Evolutionary conservation across 2,888 invertebrate species (phyloP), one percentile per base, ranked within the genome.

Genomic region (Ernsta delagoae): DNA sequence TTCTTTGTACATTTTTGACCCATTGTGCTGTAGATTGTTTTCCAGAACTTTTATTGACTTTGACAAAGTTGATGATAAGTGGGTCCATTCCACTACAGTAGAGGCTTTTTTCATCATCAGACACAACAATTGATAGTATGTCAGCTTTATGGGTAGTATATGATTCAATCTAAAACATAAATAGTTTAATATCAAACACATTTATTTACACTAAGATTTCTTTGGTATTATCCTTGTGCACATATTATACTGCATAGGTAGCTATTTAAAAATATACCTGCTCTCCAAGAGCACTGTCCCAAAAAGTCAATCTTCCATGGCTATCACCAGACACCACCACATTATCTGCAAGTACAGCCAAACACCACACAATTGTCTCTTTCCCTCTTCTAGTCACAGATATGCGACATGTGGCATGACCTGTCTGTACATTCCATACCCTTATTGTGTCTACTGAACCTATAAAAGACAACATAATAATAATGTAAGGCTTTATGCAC

Each of bases 11-110:
- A 76, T 96, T 96, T 80, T 96, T 96, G 0, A 98, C 96, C 98
- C 98, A 98, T 72, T 95, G 95, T n/a, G 95, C 92, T 36, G 89
- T 82, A 36, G 86, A 87, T 63, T 93, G 92, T 72, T 89, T 84
- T 9, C 94, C 94, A 71, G 90, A 91, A 16, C 81, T 86, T 75
- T 94, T 95, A 70, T 92, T 92, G 0, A 97, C 95, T 83, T 95
- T 95, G 9, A 95, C 94, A 81, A 97, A 97, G 77, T 95, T 96
- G 6, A 96, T 94, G 43, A 99, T 96, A 0, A 95, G 93, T 0
- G 98, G 97, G 83, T 98, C 97, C 48, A 97, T 96, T 70, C 98
- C 98, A 72, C 97, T 95, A 82, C 97, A 97, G 79, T 96, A 96
- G 43, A 98, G 84, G 39, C 94, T 94, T 34, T 94, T 94, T 80